These are phyloP conservation scores for Embiotoca jacksoni DNA, from an alignment of 2,113 vertebrate genomes.

Conservation along the genomic window DNA sequence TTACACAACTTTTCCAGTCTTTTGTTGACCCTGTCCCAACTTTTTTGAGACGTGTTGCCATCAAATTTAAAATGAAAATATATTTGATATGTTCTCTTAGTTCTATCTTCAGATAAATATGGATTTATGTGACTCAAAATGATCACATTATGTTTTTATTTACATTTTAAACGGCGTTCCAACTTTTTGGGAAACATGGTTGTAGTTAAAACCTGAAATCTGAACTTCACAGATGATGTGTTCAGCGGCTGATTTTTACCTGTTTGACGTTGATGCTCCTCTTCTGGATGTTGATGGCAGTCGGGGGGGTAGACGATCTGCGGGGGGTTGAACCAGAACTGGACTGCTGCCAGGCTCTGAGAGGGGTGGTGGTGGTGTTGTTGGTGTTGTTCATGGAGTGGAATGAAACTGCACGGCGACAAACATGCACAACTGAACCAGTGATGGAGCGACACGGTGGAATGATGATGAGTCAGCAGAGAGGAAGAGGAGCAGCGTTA, in stretches of 20 bases:
- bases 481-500: constrained; percentile 71
- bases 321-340: constrained; percentile 30
- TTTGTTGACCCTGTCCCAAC: too few species aligned
- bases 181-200: too few species aligned
- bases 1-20: too few species aligned
- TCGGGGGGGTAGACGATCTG: constrained; percentile 35
- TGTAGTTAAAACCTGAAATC: too few species aligned
- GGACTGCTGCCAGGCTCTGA: constrained; percentile 59
- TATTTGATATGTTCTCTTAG: too few species aligned
- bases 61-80: too few species aligned
- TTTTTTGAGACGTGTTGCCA: too few species aligned
- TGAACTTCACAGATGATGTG: too few species aligned
- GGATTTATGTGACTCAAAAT: too few species aligned
- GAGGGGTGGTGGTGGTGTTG: constrained; percentile 76
- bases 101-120: too few species aligned
- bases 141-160: too few species aligned
- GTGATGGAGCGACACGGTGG: constrained; percentile 28
- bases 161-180: too few species aligned
- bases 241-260: constrained; percentile 50
- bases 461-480: constrained; percentile 72
- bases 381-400: constrained; percentile 89
- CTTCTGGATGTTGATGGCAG: constrained; percentile 44
- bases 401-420: constrained; percentile 98
- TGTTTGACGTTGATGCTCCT: constrained; percentile 56
- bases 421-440: constrained; percentile 94